Evolutionary conservation across 1,140 invertebrate genomes (phyloP), one percentile per base, ranked within the genome.

Genomic region (Drosophila subpulchrella): DNA sequence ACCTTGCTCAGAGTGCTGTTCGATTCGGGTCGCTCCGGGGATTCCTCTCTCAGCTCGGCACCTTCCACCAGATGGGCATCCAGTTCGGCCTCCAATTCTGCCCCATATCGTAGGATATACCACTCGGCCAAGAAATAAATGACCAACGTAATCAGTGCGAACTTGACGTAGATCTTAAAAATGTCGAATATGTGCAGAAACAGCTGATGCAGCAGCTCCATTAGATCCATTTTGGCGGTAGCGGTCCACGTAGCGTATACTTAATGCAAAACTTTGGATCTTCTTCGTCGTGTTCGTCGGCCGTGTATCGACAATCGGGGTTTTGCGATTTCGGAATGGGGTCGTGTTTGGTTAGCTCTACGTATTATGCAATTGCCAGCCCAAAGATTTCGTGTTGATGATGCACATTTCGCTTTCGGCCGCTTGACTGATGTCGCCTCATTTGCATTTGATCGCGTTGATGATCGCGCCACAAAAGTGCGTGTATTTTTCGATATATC

Each of bases 141-240:
- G 32, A 75, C 60, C 41, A 91, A 55, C 11, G 90, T 89, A 27
- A 91, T 70, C 30, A 90, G 24, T 6, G 78, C 83, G 10, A 90
- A 90, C 58, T 91, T 91, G 3, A 91, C 10, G 51, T 91, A 91
- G 44, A 91, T 83, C 54, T 81, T 91, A 11, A 91, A 81, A 15
- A 91, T 90, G 47, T 83, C 79, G 39, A 89, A 44, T 36, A 86
- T 54, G 61, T 91, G 68, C 8, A 75, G 15, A 11, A 65, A 51
- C 3, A 90, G 39, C 42, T 75, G 75, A 58, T 75, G 75, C 53
- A 91, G 65, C 48, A 78, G 55, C 44, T 89, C 81, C 65, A 84
- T 38, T 6, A 70, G 48, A 30, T 86, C 66, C 82, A 86, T 86
- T 13, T 27, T 84, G 7, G 15, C 12, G 50, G 24, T 32, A 6